A percentile compares a stretch with the other conserved stretches of the same genome.
These are phyloP conservation scores for Oscheius sp. DNA, from an alignment of 2,888 invertebrate species.

Conservation along the genomic window DNA sequence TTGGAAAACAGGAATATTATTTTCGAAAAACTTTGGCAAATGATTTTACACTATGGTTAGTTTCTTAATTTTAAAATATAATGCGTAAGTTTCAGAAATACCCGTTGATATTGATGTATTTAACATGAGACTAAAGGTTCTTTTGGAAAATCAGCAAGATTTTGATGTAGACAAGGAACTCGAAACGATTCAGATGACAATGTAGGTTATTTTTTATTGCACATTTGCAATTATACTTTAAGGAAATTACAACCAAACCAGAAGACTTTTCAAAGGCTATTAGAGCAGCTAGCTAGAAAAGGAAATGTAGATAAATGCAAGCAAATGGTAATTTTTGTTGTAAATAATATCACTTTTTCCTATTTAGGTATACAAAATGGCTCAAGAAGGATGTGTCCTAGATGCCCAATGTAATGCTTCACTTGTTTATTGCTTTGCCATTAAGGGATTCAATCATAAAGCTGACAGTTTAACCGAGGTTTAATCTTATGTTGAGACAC, in stretches of 20 bases:
- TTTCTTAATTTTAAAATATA: neutral
- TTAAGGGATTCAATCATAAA: conserved; percentile 45
- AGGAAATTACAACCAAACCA: conserved; percentile 36
- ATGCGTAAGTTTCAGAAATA: conserved; percentile 29
- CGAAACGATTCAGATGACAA: neutral
- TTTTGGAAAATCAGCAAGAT: conserved; percentile 46
- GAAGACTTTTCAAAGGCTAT: conserved; percentile 38
- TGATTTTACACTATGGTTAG: conserved; percentile 33
- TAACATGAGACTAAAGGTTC: conserved; percentile 41
- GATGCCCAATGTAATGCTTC: conserved; percentile 45
- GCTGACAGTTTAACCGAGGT: conserved; percentile 51
- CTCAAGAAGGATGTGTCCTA: conserved; percentile 44
- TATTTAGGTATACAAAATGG: conserved; percentile 45
- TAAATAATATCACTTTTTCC: neutral
- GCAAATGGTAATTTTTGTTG: conserved; percentile 33
- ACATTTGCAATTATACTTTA: neutral
- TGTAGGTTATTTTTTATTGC: conserved; percentile 1
- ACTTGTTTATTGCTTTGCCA: conserved; percentile 46
- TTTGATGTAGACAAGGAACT: conserved; percentile 43
- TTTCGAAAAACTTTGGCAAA: conserved; percentile 45
- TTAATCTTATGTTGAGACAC: neutral
- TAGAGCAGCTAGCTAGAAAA: conserved; percentile 29
- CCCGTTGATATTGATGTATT: conserved; percentile 35
- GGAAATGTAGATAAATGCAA: conserved; percentile 45
- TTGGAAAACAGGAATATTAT: conserved; percentile 17